These are phyloP conservation scores for Simalia tracyae DNA, from an alignment of 2,797 vertebrate species.

Conservation along the genomic window DNA sequence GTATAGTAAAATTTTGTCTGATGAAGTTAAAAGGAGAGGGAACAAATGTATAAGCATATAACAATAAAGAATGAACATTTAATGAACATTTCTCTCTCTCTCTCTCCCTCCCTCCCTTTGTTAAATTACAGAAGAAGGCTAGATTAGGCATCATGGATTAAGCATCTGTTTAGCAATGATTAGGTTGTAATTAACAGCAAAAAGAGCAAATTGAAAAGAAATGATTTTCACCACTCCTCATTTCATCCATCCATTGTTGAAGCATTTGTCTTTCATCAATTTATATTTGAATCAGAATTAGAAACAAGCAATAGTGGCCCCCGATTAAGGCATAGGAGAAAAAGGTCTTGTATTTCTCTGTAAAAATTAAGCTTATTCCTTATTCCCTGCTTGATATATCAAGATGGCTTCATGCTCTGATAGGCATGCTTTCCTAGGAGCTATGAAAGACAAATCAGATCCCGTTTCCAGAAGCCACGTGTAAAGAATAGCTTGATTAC, in stretches of 20 bases:
- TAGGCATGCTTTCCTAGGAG: neutral
- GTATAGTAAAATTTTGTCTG: neutral
- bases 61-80: neutral
- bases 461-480: neutral
- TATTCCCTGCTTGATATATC: neutral
- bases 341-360: neutral
- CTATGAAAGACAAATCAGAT: neutral
- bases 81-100: neutral
- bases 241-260: neutral
- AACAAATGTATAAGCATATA: neutral
- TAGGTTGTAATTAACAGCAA: neutral
- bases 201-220: neutral
- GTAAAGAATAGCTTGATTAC: neutral
- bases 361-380: neutral
- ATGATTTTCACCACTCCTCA: neutral
- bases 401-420: neutral
- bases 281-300: neutral
- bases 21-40: neutral
- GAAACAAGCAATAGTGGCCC: too few species aligned
- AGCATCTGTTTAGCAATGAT: neutral
- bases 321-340: neutral
- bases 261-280: neutral
- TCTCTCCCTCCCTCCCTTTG: neutral
- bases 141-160: neutral
- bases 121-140: neutral